Base-by-base conservation (phyloP, 2,113 vertebrate genomes). In the Tichodroma muraria region DNA sequence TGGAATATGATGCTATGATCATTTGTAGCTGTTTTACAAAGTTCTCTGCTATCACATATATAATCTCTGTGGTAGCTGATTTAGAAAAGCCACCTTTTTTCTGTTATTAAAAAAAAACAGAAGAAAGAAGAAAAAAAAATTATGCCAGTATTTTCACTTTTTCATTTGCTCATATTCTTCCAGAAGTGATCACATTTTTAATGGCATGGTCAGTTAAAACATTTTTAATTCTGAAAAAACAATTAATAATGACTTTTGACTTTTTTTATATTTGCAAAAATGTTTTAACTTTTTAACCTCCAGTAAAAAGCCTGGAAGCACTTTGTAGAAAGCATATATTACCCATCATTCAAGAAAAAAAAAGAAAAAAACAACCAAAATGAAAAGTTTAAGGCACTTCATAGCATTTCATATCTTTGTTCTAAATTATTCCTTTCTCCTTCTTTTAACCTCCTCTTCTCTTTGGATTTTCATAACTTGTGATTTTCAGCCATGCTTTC, bases 281-380 rank as follows among this genome's bases (percentile, higher is more conserved):
- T 0, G 0, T 44, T 45, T 60, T 24, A 42, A 30, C 2, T 33
- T 63, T 69, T 77, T 80, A 28, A 20, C 5, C 2, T 52, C 10
- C 69, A 18, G 19, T 37, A 33, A 84, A 86, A 83, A 49, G 2
- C 6, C 56, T 27, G 38, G 24, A 65, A 70, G 6, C 8, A 49
- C 4, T 75, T 75, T 30, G 11, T 27, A 59, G 25, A 63, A 78
- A 42, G 28, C 6, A 53, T 70, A 0, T 31, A 61, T 85, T 65
- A 40, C 13, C 9, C 27, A 17, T 61, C 31, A n/a, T 60, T 77
- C 23, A 70, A 54, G 13, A 13, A 8, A 50, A 52, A 44, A 14
- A 19, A 23, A 45, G 6, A 4, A 10, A 27, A 23, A 38, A 13
- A 3, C 25, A 40, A 42, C 4, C 2, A 7, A 85, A 88, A 10